These are phyloP conservation scores for Hydrophis major DNA, from an alignment of 2,797 vertebrate genomes.

Conservation along the genomic window DNA sequence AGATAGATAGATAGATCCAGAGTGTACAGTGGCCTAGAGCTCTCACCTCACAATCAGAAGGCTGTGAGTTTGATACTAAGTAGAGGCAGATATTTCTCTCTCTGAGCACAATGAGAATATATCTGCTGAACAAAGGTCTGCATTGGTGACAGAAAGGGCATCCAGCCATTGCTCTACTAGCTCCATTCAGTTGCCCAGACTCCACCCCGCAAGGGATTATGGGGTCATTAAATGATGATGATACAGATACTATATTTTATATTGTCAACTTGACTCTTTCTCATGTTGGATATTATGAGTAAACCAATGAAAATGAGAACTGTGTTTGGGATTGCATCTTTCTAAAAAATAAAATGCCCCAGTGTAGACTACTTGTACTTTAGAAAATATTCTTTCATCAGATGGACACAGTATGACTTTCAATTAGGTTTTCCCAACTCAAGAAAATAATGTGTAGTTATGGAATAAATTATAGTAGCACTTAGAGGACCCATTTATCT, in stretches of 20 bases:
- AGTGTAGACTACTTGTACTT: not conserved
- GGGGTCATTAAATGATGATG: too few species aligned
- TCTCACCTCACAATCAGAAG: too few species aligned
- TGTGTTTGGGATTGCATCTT: not conserved
- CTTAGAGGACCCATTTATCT: constrained; percentile 50
- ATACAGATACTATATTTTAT: not conserved
- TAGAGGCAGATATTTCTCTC: too few species aligned
- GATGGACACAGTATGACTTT: not conserved
- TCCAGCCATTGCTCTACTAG: too few species aligned
- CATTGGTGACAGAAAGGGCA: too few species aligned
- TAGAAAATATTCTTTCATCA: not conserved
- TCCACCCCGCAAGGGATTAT: too few species aligned
- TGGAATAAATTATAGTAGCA: constrained; percentile 59
- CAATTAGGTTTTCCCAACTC: not conserved
- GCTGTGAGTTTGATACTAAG: too few species aligned
- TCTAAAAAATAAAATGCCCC: not conserved
- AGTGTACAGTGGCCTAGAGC: too few species aligned
- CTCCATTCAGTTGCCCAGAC: too few species aligned
- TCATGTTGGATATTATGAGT: not conserved
- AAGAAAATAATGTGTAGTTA: constrained; percentile 36
- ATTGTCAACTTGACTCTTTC: not conserved
- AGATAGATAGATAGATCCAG: too few species aligned
- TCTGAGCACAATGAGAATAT: too few species aligned
- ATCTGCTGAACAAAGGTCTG: too few species aligned
- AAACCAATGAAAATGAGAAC: not conserved